Evolutionary conservation across 2,797 vertebrate genomes (phyloP), one percentile per base, ranked within the genome.

Genomic region (Holocentrus rufus): DNA sequence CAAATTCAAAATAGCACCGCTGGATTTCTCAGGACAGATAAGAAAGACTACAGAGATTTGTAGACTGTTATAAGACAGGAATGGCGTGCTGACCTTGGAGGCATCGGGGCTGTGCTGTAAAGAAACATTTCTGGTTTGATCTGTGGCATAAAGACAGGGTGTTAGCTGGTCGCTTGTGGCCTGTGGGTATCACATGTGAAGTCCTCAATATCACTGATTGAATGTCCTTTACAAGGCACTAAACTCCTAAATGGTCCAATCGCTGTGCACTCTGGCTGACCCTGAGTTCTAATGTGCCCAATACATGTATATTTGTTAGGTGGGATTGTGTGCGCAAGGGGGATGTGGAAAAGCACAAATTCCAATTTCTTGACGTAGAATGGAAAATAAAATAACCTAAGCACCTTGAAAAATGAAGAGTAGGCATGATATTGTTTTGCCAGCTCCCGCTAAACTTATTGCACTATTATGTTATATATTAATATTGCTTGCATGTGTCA

Each of bases 51-150:
- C 36, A 34, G 42, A 50, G 27, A 5, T 80, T 27, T 65, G 10
- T 2, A 54, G 49, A 61, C 18, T 17, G 53, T 66, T 25, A 57
- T 17, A 30, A 60, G 42, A 3, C 42, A 53, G 30, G 27, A 30
- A 70, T 44, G 7, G 75, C 59, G 59, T 25, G 60, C n/a, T 82
- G 64, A 76, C 70, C 15, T 55, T 72, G 20, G 65, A 53, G 42
- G 31, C 55, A 39, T 63, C 80, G 31, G 13, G 11, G 34, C 34
- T 50, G 17, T 4, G 9, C 73, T 11, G 36, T 58, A 36, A 57
- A 63, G 25, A 58, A 20, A 65, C 44, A 53, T 74, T 65, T 42
- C 15, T 25, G 56, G 54, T 68, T 72, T 72, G 44, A 67, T 72
- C 27, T 57, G 36, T 47, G 39, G 30, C 15, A 52, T 25, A 65